Evolutionary conservation across 1,140 invertebrate species (phyloP).

Genomic region (Sycophila sp.): DNA sequence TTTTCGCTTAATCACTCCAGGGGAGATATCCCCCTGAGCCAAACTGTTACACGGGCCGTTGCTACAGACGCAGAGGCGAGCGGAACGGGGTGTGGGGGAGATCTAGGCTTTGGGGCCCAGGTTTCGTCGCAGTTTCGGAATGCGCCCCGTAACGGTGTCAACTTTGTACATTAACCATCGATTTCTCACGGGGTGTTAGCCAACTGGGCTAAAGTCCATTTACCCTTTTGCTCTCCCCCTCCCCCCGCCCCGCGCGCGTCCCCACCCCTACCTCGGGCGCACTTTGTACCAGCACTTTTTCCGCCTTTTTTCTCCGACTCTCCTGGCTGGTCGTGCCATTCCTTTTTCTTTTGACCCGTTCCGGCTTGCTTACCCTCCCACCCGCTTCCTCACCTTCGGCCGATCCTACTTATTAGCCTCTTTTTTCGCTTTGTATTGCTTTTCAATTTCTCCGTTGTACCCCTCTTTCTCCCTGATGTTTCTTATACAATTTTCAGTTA

Average conservation of each 20-base stretch:
- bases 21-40: neutral
- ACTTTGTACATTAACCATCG: constrained; percentile 48
- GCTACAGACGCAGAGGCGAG: too few relatives aligned
- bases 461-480: too few relatives aligned
- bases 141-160: constrained; percentile 39
- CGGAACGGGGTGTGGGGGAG: too few relatives aligned
- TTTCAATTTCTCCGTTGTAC: neutral
- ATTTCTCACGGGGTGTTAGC: constrained; percentile 44
- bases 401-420: neutral
- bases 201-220: constrained; percentile 40
- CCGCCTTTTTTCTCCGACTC: neutral
- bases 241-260: neutral
- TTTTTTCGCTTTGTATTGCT: neutral
- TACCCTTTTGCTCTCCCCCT: neutral
- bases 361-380: too few relatives aligned
- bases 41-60: too few relatives aligned
- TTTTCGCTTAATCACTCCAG: neutral
- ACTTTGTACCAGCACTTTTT: neutral
- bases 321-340: neutral
- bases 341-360: neutral
- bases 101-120: neutral
- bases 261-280: neutral
- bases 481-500: too few relatives aligned
- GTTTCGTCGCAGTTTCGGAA: neutral
- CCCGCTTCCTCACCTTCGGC: too few relatives aligned